phyloP scores from a whole-genome alignment of 2,888 invertebrate genomes.

The Eupithecia tripunctaria region DNA sequence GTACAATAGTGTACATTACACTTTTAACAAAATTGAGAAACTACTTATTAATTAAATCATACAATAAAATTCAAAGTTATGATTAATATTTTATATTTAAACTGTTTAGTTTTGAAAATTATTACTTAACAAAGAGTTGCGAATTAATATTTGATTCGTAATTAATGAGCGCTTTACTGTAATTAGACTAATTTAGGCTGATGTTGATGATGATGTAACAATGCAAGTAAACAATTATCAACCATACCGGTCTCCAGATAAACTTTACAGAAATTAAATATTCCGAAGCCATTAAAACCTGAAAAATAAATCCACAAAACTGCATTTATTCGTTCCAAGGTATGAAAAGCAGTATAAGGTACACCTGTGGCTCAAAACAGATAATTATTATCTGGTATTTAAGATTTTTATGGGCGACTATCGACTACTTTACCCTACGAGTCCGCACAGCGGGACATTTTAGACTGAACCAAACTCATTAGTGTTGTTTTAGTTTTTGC shows the following conservation, averaged over 20 bases:
- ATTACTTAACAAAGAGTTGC: too few species aligned
- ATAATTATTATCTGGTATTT: neutral
- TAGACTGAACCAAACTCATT: slow-evolving; percentile 45
- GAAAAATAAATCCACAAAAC: neutral
- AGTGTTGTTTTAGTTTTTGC: slow-evolving; percentile 31
- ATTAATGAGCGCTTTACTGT: too few species aligned
- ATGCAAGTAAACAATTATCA: neutral
- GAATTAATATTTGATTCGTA: too few species aligned
- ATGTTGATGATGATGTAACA: too few species aligned
- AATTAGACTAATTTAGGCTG: too few species aligned
- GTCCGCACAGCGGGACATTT: slow-evolving; percentile 50
- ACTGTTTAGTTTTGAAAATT: too few species aligned
- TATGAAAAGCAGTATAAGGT: neutral
- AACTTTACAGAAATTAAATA: neutral
- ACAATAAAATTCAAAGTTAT: too few species aligned
- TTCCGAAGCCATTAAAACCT: neutral
- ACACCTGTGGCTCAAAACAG: neutral
- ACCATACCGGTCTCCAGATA: neutral
- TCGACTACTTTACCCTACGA: slow-evolving; percentile 21
- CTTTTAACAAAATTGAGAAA: too few species aligned
- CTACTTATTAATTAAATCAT: too few species aligned
- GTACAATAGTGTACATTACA: too few species aligned
- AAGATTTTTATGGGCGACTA: slow-evolving; percentile 6
- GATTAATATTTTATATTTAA: too few species aligned
- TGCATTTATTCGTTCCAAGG: neutral